Percentiles rank a stretch among this genome's conserved stretches.
phyloP scores from a whole-genome alignment of 1,140 invertebrate genomes.

The Homalodisca vitripennis region DNA sequence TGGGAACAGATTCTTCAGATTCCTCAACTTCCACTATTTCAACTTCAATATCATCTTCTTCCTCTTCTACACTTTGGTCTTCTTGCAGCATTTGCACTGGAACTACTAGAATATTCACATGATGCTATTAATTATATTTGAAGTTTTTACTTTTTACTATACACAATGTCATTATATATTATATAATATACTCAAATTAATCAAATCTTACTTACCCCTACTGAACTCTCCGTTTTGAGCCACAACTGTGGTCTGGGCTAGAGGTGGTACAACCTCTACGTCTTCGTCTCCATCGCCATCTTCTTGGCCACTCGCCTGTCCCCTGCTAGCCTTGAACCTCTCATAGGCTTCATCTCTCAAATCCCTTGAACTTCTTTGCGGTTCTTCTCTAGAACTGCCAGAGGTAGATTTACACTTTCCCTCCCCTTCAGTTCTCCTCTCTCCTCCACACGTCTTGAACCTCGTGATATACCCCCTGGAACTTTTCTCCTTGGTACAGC shows the following conservation, averaged over 20 bases:
- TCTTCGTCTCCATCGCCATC: conserved; percentile 41
- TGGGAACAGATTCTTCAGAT: conserved; percentile 75
- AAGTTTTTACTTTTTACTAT: background rate
- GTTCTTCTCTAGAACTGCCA: conserved; percentile 1
- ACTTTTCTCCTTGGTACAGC: conserved; percentile 23
- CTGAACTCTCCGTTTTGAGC: conserved; percentile 36
- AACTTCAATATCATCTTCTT: conserved; percentile 74
- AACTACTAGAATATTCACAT: conserved; percentile 23
- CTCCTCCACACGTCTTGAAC: conserved; percentile 62
- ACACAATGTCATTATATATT: no score
- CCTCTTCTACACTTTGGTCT: conserved; percentile 40
- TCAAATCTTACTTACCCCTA: conserved; percentile 35
- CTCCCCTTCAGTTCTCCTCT: conserved; percentile 43
- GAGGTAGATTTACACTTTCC: conserved; percentile 6
- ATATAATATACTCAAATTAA: no score
- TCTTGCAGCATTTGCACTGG: conserved; percentile 37
- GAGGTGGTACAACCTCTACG: background rate
- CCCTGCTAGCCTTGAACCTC: conserved; percentile 30
- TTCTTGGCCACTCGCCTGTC: conserved; percentile 41
- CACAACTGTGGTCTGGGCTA: conserved; percentile 2
- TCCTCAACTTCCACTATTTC: conserved; percentile 83
- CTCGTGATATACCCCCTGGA: conserved; percentile 40
- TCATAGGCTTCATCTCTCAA: background rate
- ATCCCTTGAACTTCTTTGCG: background rate
- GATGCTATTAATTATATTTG: background rate